Base-by-base conservation (phyloP, 1,140 invertebrate species). In the Meloidogyne chitwoodi region DNA sequence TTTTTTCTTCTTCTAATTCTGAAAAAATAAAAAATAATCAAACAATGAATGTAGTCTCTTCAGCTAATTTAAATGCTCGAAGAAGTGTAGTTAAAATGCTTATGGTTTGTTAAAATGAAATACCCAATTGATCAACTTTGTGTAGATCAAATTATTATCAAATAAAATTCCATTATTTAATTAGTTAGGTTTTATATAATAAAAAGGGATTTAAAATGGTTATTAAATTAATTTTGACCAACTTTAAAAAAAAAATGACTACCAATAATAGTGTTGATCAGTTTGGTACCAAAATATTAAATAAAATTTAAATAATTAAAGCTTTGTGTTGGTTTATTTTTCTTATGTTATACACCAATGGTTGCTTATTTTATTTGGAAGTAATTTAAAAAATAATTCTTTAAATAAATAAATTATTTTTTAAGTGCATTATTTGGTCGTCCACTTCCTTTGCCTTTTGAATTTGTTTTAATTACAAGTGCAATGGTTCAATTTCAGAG, bases 401-500 rank as follows among this genome's bases (percentile, higher is more conserved):
- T 26, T 41, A 56, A 29, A 70, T 56, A n/a, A n/a, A 14, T 70
- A 44, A 22, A 2, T 12, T 19, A 2, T 70, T 31, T 70, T 11
- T 10, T 24, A 61, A 73, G 70, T 22, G 70, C 70, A 22, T 31
- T 73, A 31, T 73, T 73, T 31, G 70, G 70, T 14, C 70, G 70
- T 61, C 70, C 70, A 26, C 48, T 73, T 24, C 70, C 70, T 27
- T 62, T 73, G 24, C 70, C 70, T 29, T 73, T 73, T 34, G 74
- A 75, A 48, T 75, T 75, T 29, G 69, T 75, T n/a, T 68, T 75
- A n/a, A 64, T 75, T 34, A 73, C 69, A 48, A 75, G 64, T 29
- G 63, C 74, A 41, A n/a, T 75, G n/a, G 74, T 75, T 63, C 74
- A 75, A 68, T 75, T 75, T 44, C 64, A 69, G 27, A 69, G 62